A percentile compares a stretch with the other conserved stretches of the same genome.
phyloP scores from a whole-genome alignment of 64 coral and sea anemone genomes.

The Pachyseris speciosa region DNA sequence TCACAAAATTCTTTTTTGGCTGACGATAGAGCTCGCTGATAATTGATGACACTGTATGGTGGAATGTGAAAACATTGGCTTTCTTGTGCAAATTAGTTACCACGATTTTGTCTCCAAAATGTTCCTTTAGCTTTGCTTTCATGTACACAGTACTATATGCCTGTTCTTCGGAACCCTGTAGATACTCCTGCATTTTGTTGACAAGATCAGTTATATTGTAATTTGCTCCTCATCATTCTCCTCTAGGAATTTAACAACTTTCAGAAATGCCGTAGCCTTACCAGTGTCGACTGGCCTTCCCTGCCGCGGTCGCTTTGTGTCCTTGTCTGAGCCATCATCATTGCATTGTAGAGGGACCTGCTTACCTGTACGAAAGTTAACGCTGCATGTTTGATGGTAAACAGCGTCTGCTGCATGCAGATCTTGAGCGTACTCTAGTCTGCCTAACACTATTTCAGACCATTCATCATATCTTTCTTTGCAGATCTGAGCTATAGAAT shows the following conservation, averaged over 20 bases:
- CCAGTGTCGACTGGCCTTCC: no score
- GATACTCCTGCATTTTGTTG: constrained; percentile 22
- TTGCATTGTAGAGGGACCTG: no score
- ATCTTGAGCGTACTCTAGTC: not conserved
- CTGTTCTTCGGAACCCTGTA: constrained; percentile 7
- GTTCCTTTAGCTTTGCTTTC: constrained; percentile 20
- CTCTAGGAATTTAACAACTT: no score
- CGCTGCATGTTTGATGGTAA: no score
- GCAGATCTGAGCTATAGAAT: not conserved
- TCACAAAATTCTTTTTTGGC: constrained; percentile 4
- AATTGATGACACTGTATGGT: not conserved
- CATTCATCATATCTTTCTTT: constrained; percentile 21
- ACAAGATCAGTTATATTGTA: no score
- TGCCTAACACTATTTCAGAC: no score
- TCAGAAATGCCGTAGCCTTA: no score
- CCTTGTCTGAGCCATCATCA: no score
- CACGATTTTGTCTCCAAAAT: constrained; percentile 11
- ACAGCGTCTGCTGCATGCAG: no score
- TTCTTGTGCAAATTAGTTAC: not conserved
- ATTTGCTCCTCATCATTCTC: no score
- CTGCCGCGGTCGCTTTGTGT: no score
- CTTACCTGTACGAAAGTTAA: no score
- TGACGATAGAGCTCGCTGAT: constrained; percentile 6
- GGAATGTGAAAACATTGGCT: constrained; percentile 16
- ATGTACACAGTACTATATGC: constrained; percentile 26